Percentiles rank a stretch among this genome's conserved stretches.
Conservation (phyloP, 1,140 invertebrate genomes). For the Trichoplusia ni region DNA sequence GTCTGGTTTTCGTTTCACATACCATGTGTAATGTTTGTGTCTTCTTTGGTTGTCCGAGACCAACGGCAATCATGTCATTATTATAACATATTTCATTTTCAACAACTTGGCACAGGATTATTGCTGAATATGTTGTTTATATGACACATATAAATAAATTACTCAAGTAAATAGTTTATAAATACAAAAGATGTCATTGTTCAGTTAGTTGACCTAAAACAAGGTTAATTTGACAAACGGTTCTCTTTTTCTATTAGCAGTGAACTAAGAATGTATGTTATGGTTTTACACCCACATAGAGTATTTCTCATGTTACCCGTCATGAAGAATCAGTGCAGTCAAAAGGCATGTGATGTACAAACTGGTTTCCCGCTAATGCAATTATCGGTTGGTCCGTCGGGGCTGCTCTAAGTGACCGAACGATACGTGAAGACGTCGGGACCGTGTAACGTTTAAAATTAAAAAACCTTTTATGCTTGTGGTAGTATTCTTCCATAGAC, state of each 20-base stretch:
- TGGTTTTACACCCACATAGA: slow-evolving; percentile 14
- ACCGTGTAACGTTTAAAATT: slow-evolving; percentile 23
- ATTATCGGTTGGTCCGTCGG: slow-evolving; percentile 46
- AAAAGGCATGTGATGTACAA: slow-evolving; percentile 43
- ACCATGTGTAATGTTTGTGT: no score
- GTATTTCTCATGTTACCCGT: slow-evolving; percentile 36
- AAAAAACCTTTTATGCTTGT: slow-evolving; percentile 18
- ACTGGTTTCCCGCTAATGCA: slow-evolving; percentile 52
- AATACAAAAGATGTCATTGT: no score
- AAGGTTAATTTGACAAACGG: no score
- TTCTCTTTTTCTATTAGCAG: neutral
- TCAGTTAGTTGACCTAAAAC: no score
- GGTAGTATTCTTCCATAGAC: neutral
- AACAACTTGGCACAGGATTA: no score
- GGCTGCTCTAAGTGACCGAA: slow-evolving; percentile 42
- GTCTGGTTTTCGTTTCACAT: no score
- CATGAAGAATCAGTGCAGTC: slow-evolving; percentile 48
- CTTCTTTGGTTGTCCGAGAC: no score
- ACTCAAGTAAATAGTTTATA: no score
- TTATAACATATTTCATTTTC: no score
- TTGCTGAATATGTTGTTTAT: no score
- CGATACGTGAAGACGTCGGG: slow-evolving; percentile 19
- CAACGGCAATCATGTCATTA: no score
- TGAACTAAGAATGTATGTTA: slow-evolving; percentile 1
- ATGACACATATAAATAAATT: no score